Base-by-base conservation (phyloP, 2,113 vertebrate genomes). In the Hippopotamus amphibius region DNA sequence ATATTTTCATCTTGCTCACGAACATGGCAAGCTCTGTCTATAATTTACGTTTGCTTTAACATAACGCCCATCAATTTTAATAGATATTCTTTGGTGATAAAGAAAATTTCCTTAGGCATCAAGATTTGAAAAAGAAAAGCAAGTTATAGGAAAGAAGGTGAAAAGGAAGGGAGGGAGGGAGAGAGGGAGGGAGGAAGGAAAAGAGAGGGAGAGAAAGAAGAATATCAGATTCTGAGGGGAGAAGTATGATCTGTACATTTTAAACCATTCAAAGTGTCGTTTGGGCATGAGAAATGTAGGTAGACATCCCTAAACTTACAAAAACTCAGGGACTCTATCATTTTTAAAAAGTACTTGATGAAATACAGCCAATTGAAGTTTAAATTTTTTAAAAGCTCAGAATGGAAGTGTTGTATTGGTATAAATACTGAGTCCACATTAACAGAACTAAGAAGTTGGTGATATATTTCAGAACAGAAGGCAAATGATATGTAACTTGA, bases 401-500 rank as follows among this genome's bases (percentile, higher is more conserved):
- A 84, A 50, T 90, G 21, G 37, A 88, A 96, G 19, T 37, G 11
- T 71, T 96, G 53, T 84, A 85, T 63, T 77, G 26, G 4, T 94
- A 0, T 96, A 80, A 96, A 83, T 93, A 57, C 21, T 88, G 30
- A 93, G 82, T 88, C 24, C n/a, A 50, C 28, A 76, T 84, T 66
- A 92, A 66, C 14, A 89, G 46, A 96, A 69, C 12, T 41, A 74
- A 61, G 30, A 97, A 94, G 57, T 24, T 97, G 71, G 37, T 55
- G 61, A 79, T 96, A 46, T 65, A 50, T 93, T 96, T 82, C 72
- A 96, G 66, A 97, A 91, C 96, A 97, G 85, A 97, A 97, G 71
- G 91, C 46, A 71, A 95, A 91, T 96, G 96, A 77, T 69, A 84
- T 80, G 79, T 86, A 94, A 90, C 66, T 97, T 81, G 76, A 81